phyloP scores from a whole-genome alignment of 2,113 vertebrate genomes.

The Heterotis niloticus region DNA sequence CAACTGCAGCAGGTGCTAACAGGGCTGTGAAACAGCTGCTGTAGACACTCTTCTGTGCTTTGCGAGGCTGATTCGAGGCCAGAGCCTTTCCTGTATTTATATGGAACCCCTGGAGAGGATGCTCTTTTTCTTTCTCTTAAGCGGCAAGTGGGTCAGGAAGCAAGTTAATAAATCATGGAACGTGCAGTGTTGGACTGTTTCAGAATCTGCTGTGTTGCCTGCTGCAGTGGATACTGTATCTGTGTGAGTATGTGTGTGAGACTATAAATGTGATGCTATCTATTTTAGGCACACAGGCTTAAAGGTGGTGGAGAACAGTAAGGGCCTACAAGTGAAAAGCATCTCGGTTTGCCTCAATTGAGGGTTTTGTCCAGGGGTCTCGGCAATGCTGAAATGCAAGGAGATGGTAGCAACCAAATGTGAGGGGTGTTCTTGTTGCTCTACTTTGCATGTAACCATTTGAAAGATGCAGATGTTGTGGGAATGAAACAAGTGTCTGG shows the following conservation, averaged over 20 bases:
- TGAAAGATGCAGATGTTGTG: conserved; percentile 60
- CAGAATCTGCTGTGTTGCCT: background rate
- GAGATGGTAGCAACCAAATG: conserved; percentile 19
- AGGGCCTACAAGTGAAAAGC: no score
- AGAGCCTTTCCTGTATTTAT: conserved; percentile 4
- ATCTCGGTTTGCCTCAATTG: background rate
- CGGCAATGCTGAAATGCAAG: background rate
- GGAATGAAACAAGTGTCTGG: conserved; percentile 57
- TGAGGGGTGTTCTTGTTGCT: background rate
- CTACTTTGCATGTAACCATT: conserved; percentile 51
- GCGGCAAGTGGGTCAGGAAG: background rate
- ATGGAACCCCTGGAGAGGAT: conserved; percentile 1
- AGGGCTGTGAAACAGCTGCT: conserved; percentile 30
- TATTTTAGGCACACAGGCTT: background rate
- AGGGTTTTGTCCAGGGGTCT: background rate
- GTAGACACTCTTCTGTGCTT: conserved; percentile 33
- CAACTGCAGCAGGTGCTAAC: background rate
- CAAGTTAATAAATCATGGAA: background rate
- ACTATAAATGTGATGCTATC: background rate
- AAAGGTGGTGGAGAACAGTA: background rate
- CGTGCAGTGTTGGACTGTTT: background rate
- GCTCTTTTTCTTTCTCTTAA: background rate
- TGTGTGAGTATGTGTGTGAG: background rate
- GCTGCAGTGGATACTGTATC: conserved; percentile 2
- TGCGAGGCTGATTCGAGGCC: conserved; percentile 38